phyloP scores from a whole-genome alignment of 2,113 vertebrate species.

The Upupa epops region DNA sequence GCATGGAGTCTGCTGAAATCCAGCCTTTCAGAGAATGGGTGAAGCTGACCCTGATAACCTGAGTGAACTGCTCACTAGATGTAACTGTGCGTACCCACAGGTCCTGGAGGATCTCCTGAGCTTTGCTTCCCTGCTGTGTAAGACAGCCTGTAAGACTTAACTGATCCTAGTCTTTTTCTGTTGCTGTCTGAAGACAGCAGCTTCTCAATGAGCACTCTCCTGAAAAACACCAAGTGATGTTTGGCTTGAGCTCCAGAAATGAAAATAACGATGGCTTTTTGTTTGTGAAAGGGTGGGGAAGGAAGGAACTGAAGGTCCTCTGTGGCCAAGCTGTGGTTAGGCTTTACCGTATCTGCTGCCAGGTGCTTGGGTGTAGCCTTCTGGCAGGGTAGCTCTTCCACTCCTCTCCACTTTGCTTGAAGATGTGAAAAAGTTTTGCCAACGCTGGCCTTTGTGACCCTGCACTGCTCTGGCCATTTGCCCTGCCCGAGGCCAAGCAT shows the following conservation, averaged over 20 bases:
- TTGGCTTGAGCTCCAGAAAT: not conserved
- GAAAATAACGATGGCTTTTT: not conserved
- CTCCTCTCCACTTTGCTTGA: not conserved
- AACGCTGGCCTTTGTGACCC: not conserved
- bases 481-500: not conserved
- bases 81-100: not conserved
- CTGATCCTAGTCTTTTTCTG: not conserved
- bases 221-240: not conserved
- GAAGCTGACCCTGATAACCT: not conserved
- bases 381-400: not conserved
- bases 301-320: not conserved
- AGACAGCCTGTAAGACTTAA: not conserved
- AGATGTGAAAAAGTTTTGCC: fast-evolving
- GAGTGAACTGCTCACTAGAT: not conserved
- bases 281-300: not conserved
- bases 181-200: not conserved
- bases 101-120: not conserved
- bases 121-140: not conserved
- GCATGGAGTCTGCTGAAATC: not conserved
- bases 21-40: not conserved
- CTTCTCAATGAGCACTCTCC: not conserved
- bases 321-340: conserved; percentile 12
- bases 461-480: fast-evolving
- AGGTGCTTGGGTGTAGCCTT: not conserved
- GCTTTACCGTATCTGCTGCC: not conserved